Evolutionary conservation across 2,797 vertebrate genomes (phyloP).

Genomic region (Hypotaenidia philippensis): DNA sequence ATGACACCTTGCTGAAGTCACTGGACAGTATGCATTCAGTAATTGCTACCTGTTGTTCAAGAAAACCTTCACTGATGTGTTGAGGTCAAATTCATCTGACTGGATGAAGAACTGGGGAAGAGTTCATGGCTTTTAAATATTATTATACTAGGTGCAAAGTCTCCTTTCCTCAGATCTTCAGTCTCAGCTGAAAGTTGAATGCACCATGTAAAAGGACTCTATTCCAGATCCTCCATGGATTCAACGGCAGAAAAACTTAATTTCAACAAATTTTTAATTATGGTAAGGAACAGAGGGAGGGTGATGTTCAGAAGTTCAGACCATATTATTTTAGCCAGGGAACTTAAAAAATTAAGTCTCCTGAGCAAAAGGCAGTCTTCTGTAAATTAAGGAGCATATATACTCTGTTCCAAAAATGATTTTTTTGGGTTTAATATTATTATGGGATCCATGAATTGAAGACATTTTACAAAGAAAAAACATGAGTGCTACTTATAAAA

Average conservation of each 20-base stretch:
- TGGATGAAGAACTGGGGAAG: background rate
- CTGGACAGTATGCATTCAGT: background rate
- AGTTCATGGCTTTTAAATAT: background rate
- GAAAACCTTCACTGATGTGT: background rate
- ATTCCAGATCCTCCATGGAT: background rate
- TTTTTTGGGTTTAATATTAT: background rate
- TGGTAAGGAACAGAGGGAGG: background rate
- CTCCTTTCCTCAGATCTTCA: background rate
- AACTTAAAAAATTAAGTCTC: background rate
- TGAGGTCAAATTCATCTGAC: background rate
- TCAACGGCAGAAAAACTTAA: background rate
- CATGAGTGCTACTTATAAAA: background rate
- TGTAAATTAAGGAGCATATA: background rate
- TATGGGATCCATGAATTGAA: background rate
- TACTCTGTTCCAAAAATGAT: background rate
- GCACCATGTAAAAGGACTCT: background rate
- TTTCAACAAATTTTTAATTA: background rate
- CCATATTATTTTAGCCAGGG: fast-evolving
- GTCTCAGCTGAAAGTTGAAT: background rate
- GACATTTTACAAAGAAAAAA: background rate
- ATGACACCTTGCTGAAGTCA: background rate
- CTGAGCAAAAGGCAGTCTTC: background rate
- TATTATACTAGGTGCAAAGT: background rate
- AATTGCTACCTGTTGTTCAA: background rate
- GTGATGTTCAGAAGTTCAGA: background rate